Evolutionary conservation across 2,888 invertebrate species (phyloP), one percentile per base, ranked within the genome.

Genomic region (Sminthurinus aureus): DNA sequence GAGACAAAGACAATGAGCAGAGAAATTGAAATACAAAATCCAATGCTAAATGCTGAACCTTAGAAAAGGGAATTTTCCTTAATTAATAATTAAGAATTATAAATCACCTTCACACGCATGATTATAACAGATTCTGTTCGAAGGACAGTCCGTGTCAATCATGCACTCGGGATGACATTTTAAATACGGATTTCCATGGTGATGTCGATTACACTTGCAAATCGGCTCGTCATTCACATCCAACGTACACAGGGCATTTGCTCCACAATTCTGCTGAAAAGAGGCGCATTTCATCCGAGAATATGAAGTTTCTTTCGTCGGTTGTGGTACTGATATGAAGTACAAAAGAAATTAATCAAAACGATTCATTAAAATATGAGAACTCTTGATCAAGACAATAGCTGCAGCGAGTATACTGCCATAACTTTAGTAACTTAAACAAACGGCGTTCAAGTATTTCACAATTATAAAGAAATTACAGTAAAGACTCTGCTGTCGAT

Each of bases 91-190:
- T n/a, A n/a, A n/a, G n/a, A n/a, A n/a, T n/a, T n/a, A n/a, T n/a
- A n/a, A n/a, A n/a, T n/a, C n/a, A n/a, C n/a, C n/a, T 26, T 77
- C 64, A 22, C 82, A 82, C 9, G 69, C 82, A 76, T 82, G 75
- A 15, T 82, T 69, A 20, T 66, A 15, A 38, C 82, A 82, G 20
- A 69, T 51, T 20, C 77, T 66, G 22, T 76, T 82, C 11, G 22
- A 38, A 18, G 76, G 82, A 69, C 82, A 82, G 24, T 82, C 82
- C 3, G 4, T 51, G 22, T 82, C 77, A 12, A 67, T 12, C 15
- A 67, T 18, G 38, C 82, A 82, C 51, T 82, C 82, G 11, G 82
- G 77, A 64, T 51, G 26, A 77, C 82, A 82, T 20, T 51, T 26
- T 22, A 9, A 18, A 26, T 82, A 82, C 2, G 82, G 82, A 50